Evolutionary conservation across 2,888 invertebrate genomes (phyloP).

Genomic region (Perizoma affinitatum): DNA sequence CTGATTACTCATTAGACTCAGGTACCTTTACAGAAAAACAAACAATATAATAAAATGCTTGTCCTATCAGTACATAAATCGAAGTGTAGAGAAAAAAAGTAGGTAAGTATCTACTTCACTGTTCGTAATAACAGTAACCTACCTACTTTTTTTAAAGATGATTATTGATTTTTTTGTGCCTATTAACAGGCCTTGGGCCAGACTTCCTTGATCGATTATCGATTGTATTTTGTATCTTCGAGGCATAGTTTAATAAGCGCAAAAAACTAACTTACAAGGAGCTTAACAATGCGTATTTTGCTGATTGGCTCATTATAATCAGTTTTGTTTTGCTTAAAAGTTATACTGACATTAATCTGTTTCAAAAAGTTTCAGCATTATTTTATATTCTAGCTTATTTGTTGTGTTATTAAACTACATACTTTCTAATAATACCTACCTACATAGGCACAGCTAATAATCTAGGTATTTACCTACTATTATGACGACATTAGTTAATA

Average conservation of each 20-base stretch:
- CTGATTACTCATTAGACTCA: no score
- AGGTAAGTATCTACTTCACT: no score
- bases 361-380: conserved; percentile 5
- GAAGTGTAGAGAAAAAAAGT: no score
- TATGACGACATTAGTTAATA: conserved; percentile 3
- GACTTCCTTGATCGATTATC: conserved; percentile 36
- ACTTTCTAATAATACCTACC: background rate
- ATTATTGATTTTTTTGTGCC: conserved; percentile 34
- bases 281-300: conserved; percentile 21
- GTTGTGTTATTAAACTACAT: no score
- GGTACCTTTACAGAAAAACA: no score
- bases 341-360: background rate
- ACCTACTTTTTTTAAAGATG: background rate
- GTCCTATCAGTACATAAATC: no score
- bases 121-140: no score
- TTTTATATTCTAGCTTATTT: no score
- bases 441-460: background rate
- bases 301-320: conserved; percentile 13
- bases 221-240: conserved; percentile 34
- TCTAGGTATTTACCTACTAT: background rate
- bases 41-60: no score
- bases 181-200: conserved; percentile 26
- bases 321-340: background rate
- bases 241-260: conserved; percentile 35
- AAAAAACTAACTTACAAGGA: conserved; percentile 25